phyloP scores from a whole-genome alignment of 2,888 invertebrate genomes.

The Drosophila anomalipes region DNA sequence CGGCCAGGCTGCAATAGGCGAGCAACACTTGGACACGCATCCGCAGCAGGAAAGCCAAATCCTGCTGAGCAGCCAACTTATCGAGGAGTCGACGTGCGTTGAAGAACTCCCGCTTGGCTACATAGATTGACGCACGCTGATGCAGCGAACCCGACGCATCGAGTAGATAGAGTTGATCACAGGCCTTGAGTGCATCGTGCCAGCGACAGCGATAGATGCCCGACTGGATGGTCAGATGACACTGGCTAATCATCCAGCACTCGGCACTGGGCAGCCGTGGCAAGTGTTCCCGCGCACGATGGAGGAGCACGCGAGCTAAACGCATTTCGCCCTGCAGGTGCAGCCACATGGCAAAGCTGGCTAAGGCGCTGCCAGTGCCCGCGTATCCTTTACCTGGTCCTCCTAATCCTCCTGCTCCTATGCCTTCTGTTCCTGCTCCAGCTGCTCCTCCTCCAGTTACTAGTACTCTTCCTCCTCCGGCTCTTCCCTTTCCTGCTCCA shows the following conservation, averaged over 20 bases:
- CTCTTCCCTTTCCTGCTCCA: background rate
- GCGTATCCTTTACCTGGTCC: slow-evolving; percentile 88
- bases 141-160: slow-evolving; percentile 89
- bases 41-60: slow-evolving; percentile 86
- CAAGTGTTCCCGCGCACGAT: slow-evolving; percentile 88
- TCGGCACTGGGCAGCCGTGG: slow-evolving; percentile 88
- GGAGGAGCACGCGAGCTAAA: slow-evolving; percentile 87
- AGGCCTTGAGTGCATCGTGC: slow-evolving; percentile 89
- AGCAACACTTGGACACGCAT: slow-evolving; percentile 90
- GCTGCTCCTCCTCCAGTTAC: background rate
- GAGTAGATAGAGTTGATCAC: slow-evolving; percentile 89
- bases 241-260: slow-evolving; percentile 90
- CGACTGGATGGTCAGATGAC: slow-evolving; percentile 86
- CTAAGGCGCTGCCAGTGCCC: slow-evolving; percentile 89
- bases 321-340: slow-evolving; percentile 86
- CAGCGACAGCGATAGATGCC: slow-evolving; percentile 87
- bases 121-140: slow-evolving; percentile 84
- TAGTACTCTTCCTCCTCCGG: background rate
- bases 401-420: background rate
- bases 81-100: slow-evolving; percentile 83
- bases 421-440: background rate
- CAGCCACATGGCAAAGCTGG: slow-evolving; percentile 88
- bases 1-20: slow-evolving; percentile 89
- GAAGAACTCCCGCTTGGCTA: slow-evolving; percentile 84
- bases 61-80: slow-evolving; percentile 61